Evolutionary conservation across 2,797 vertebrate genomes (phyloP), one percentile per base, ranked within the genome.

Genomic region (Spheniscus humboldti): DNA sequence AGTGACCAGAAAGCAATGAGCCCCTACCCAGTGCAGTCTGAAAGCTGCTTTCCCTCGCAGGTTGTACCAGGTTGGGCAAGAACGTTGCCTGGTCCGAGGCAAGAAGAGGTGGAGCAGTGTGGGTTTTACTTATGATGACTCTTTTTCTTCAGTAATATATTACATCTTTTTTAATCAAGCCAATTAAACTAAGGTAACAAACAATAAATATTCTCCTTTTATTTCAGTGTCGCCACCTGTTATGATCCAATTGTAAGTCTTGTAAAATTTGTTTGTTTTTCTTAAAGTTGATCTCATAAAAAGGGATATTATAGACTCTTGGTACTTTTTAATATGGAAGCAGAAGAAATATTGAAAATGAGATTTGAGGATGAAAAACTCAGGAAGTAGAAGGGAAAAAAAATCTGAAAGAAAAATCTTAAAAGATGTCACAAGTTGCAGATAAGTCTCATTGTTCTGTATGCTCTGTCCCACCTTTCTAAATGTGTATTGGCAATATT

Each of bases 11-110:
- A 83, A 19, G 17, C 11, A 11, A 5, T 8, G 20, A 64, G 28
- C 5, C 16, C 16, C 18, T 52, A 13, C 37, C 43, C 27, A 15
- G 0, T 1, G 8, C 31, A 24, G 1, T 10, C n/a, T 14, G 45
- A 43, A 41, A 64, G 52, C 30, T 35, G 18, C 31, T 67, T 73
- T 52, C 30, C 33, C 12, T 30, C 2, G 0, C 19, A 11, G 16
- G 37, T 37, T 10, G 55, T 17, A 23, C 24, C 18, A 13, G 35
- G 10, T 6, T 20, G 24, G 39, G 23, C 7, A 48, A 59, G 37
- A 63, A 30, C 10, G 7, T 16, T 59, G 55, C 57, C 28, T 25
- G 20, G 6, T 53, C 55, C 13, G 6, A 86, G 63, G 43, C 27
- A n/a, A 78, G 73, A 18, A 31, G 87, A 55, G 43, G 35, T 37